Conservation (phyloP, 2,888 invertebrate species). For the Apamea sordens region DNA sequence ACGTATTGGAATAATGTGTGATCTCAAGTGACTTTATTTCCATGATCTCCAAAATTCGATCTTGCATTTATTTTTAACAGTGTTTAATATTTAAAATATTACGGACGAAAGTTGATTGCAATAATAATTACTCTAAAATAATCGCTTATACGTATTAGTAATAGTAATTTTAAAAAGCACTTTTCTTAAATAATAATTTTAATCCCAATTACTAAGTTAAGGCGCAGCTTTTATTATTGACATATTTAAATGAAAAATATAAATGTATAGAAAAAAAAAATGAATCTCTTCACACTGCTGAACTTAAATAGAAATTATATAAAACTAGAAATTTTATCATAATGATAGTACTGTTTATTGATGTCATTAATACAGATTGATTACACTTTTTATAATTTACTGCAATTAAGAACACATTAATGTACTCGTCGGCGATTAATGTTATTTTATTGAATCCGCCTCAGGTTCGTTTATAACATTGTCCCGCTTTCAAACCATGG, state of each 20-base stretch:
- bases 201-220: slow-evolving; percentile 82
- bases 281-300: slow-evolving; percentile 81
- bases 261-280: slow-evolving; percentile 76
- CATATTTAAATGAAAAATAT: slow-evolving; percentile 75
- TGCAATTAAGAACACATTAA: slow-evolving; percentile 56
- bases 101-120: slow-evolving; percentile 77
- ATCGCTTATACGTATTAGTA: slow-evolving; percentile 84
- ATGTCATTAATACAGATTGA: slow-evolving; percentile 64
- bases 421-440: slow-evolving; percentile 44
- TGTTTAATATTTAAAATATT: slow-evolving; percentile 74
- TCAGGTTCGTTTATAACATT: slow-evolving; percentile 34
- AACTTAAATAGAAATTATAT: slow-evolving; percentile 76
- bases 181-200: slow-evolving; percentile 81
- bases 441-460: slow-evolving; percentile 41
- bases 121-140: slow-evolving; percentile 82
- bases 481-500: slow-evolving; percentile 49
- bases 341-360: slow-evolving; percentile 76
- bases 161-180: slow-evolving; percentile 81
- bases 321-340: slow-evolving; percentile 78
- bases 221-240: slow-evolving; percentile 81
- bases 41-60: slow-evolving; percentile 86
- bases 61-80: slow-evolving; percentile 85
- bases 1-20: slow-evolving; percentile 80
- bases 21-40: slow-evolving; percentile 85
- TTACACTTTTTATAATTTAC: slow-evolving; percentile 60